Evolutionary conservation across 2,888 invertebrate species (phyloP), one percentile per base, ranked within the genome.

Genomic region (Philaethria dido): DNA sequence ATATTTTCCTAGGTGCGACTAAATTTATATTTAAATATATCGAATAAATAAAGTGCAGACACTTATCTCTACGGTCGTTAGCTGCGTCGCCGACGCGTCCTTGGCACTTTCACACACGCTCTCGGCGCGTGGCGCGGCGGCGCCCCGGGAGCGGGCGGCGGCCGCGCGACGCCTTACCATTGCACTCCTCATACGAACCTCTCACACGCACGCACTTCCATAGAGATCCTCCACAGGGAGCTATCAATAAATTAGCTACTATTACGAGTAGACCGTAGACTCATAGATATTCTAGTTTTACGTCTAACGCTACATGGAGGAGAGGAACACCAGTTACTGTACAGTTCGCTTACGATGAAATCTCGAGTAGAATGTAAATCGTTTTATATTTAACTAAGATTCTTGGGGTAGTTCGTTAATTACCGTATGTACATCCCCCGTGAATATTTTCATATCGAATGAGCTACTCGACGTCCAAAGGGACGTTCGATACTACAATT

Each of bases 11-110:
- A 92, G 88, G 92, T 92, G 92, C 92, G 89, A 89, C 92, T 92
- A 92, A 91, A 84, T 86, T 89, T 91, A 89, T 89, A 86, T 83
- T 84, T 92, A 90, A 91, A 86, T 90, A 89, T 90, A 91, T 69
- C 85, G 91, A 92, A 92, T 92, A 92, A 92, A 92, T 92, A 93
- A 93, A 93, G 93, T 93, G 93, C 93, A 93, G 92, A 93, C 93
- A 93, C 93, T 93, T 93, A 93, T 86, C 79, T 85, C 93, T 94
- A 94, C 89, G 81, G 80, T 88, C 87, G 79, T 89, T 84, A 88
- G 89, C 87, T 83, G 88, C 85, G 83, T 88, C 86, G 80, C 82
- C 84, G 83, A 89, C 85, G 88, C 89, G 88, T 89, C 60, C 60
- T 92, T 92, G 92, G 92, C 92, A 92, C 92, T 86, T 85, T 91